These are phyloP conservation scores for Apodemus agrarius DNA, from an alignment of 2,797 vertebrate genomes.

Conservation along the genomic window DNA sequence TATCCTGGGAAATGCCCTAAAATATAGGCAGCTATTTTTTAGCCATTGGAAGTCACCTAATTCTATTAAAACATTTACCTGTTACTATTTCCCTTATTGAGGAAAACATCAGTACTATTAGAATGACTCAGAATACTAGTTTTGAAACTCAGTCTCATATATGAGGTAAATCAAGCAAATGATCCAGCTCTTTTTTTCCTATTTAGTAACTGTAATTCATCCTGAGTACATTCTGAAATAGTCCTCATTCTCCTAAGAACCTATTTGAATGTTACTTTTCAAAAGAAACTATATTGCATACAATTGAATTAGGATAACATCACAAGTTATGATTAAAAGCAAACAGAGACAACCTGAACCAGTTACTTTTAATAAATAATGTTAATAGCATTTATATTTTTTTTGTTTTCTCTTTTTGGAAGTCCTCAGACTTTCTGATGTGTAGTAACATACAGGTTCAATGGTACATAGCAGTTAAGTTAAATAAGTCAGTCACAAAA, in stretches of 20 bases:
- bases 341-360: conserved; percentile 82
- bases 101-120: conserved; percentile 81
- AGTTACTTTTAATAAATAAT: not conserved
- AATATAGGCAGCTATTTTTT: conserved; percentile 59
- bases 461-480: conserved; percentile 31
- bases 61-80: conserved; percentile 67
- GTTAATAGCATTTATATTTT: not conserved
- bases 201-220: conserved; percentile 84
- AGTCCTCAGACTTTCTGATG: not conserved
- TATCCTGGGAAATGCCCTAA: conserved; percentile 52
- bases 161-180: conserved; percentile 84
- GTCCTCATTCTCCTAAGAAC: conserved; percentile 82
- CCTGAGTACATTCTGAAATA: conserved; percentile 79
- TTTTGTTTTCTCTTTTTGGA: not conserved
- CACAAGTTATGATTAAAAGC: conserved; percentile 78
- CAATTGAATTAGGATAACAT: conserved; percentile 80
- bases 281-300: conserved; percentile 82
- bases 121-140: conserved; percentile 79
- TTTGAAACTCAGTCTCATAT: conserved; percentile 81
- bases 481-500: conserved; percentile 14
- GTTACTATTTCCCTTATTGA: conserved; percentile 73
- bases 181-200: conserved; percentile 71
- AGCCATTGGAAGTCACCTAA: conserved; percentile 58
- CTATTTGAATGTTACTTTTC: conserved; percentile 85
- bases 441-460: conserved; percentile 15